Base-by-base conservation (phyloP, 92 coral and sea anemone species). In the Phymanthus crucifer region DNA sequence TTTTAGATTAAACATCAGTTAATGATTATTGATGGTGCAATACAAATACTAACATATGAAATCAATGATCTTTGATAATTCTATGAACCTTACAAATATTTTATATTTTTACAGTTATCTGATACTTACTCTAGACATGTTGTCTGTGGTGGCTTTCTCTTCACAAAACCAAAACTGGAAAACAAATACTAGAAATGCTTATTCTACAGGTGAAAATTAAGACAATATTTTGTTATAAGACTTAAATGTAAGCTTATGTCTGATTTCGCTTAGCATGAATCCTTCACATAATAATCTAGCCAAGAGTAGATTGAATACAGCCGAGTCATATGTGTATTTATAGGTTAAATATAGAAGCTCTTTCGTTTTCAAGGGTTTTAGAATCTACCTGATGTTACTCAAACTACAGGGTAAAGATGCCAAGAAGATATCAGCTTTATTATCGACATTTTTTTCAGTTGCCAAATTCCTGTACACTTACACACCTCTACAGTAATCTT, bases 51-150 rank as follows among this genome's bases (percentile, higher is more conserved):
- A n/a, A n/a, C n/a, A n/a, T n/a, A n/a, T n/a, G n/a, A n/a, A n/a
- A n/a, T n/a, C n/a, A n/a, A n/a, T n/a, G n/a, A n/a, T n/a, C n/a
- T n/a, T n/a, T n/a, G n/a, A n/a, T n/a, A n/a, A n/a, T n/a, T n/a
- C n/a, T n/a, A n/a, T n/a, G n/a, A n/a, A n/a, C n/a, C n/a, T n/a
- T n/a, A n/a, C n/a, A n/a, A n/a, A n/a, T n/a, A n/a, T n/a, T n/a
- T n/a, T n/a, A n/a, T n/a, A n/a, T n/a, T n/a, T n/a, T n/a, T 38
- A 38, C 14, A 54, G 10, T 9, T 45, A 36, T 24, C 6, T 24
- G 18, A 27, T 70, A 71, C 75, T 71, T 27, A 71, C 75, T 40
- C 35, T 36, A 38, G 52, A 38, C 56, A 35, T 71, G 26, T 40
- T 71, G 57, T 71, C 58, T 40, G 57, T n/a, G 56, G 14, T 40